Percentiles rank a stretch among this genome's conserved stretches.
phyloP scores from a whole-genome alignment of 1,140 invertebrate species.

The Caenorhabditis inopinata region DNA sequence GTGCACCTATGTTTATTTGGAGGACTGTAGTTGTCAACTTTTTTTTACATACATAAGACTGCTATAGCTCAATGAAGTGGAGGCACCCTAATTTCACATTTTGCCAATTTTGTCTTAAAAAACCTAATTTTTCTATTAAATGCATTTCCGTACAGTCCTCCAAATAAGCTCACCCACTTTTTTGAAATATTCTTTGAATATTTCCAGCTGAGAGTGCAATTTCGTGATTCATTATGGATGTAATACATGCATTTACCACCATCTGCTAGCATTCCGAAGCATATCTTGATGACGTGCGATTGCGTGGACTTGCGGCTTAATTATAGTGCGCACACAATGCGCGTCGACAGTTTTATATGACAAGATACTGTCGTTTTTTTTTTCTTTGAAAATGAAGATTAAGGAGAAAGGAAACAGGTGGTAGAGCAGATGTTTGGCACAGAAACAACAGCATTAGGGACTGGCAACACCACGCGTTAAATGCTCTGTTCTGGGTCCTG shows the following conservation, averaged over 20 bases:
- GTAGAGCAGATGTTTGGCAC: constrained; percentile 9
- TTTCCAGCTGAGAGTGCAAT: not conserved
- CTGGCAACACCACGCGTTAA: too few relatives aligned
- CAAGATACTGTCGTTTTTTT: constrained; percentile 17
- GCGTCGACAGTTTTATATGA: constrained; percentile 19
- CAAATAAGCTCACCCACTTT: too few relatives aligned
- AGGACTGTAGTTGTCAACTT: too few relatives aligned
- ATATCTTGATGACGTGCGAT: not conserved
- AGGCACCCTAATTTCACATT: too few relatives aligned
- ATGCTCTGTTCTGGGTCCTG: too few relatives aligned
- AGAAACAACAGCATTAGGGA: not conserved
- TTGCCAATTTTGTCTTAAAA: too few relatives aligned
- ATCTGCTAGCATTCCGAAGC: constrained; percentile 23
- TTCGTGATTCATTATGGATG: constrained; percentile 25
- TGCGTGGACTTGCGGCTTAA: not conserved
- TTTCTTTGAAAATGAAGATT: not conserved
- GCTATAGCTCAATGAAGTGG: too few relatives aligned
- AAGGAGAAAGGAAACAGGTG: constrained; percentile 1
- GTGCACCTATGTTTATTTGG: too few relatives aligned
- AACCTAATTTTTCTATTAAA: too few relatives aligned
- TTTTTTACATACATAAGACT: too few relatives aligned
- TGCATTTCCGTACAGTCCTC: too few relatives aligned
- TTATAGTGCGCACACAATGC: not conserved
- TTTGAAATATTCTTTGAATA: too few relatives aligned
- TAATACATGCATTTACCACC: not conserved